Percentiles rank a stretch among this genome's conserved stretches.
Evolutionary conservation across 2,888 invertebrate species (phyloP).

Genomic region (Perdita meconis): DNA sequence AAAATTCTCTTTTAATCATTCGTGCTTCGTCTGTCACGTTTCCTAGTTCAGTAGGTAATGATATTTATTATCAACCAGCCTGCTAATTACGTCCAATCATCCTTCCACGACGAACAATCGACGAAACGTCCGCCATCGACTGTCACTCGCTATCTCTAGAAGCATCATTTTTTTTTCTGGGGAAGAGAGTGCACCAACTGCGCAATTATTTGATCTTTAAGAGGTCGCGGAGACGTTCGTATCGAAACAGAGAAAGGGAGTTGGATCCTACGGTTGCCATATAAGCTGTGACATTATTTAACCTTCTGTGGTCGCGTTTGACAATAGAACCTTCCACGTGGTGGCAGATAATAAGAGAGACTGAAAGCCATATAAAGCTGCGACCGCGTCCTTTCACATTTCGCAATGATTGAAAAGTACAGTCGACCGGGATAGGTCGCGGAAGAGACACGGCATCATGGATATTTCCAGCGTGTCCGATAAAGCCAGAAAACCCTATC

Average conservation of each 20-base stretch:
- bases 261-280: conserved; percentile 46
- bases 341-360: conserved; percentile 56
- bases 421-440: conserved; percentile 56
- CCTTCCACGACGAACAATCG: neutral
- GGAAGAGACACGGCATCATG: conserved; percentile 60
- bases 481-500: conserved; percentile 54
- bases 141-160: neutral
- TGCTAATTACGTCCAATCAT: neutral
- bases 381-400: conserved; percentile 61
- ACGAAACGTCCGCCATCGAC: neutral
- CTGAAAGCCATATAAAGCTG: conserved; percentile 63
- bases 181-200: neutral
- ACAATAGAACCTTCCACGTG: conserved; percentile 53
- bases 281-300: conserved; percentile 62
- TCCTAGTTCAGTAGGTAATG: too few relatives aligned
- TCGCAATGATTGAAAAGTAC: conserved; percentile 65
- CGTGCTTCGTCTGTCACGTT: too few relatives aligned
- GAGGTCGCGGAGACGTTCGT: conserved; percentile 7
- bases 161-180: neutral
- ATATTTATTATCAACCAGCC: neutral
- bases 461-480: conserved; percentile 53
- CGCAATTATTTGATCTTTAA: conserved; percentile 32
- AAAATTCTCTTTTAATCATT: too few relatives aligned
- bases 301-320: conserved; percentile 55
- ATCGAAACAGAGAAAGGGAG: conserved; percentile 21